A percentile compares a stretch with the other conserved stretches of the same genome.
phyloP scores from a whole-genome alignment of 2,113 vertebrate genomes.

The Phocoena sinus region DNA sequence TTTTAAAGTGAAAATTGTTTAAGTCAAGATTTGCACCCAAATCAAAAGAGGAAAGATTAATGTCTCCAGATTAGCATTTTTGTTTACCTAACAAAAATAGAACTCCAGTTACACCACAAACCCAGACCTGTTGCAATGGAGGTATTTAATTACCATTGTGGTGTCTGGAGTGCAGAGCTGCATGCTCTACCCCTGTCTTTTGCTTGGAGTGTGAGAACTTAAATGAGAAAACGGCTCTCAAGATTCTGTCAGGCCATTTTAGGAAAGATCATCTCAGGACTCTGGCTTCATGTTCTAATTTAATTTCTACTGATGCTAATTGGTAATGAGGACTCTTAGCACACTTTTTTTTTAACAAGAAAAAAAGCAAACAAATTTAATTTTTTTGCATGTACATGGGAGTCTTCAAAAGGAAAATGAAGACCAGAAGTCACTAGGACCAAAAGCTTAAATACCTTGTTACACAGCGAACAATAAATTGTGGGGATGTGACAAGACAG shows the following conservation, averaged over 20 bases:
- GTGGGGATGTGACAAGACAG: background rate
- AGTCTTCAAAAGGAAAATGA: background rate
- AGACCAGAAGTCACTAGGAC: background rate
- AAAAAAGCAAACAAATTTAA: background rate
- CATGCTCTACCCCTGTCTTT: rapidly evolving
- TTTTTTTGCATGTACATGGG: background rate
- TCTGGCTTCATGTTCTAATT: background rate
- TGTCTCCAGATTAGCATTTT: background rate
- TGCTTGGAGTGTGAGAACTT: background rate
- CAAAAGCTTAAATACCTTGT: background rate
- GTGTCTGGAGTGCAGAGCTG: background rate
- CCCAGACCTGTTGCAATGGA: no score
- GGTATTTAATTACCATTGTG: no score
- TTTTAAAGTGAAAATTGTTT: background rate
- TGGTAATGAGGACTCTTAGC: background rate
- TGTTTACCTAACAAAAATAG: background rate
- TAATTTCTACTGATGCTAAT: background rate
- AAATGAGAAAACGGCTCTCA: background rate
- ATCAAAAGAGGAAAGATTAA: background rate
- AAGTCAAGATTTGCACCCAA: background rate
- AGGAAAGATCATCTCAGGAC: background rate
- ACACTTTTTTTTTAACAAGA: background rate
- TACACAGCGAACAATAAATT: background rate
- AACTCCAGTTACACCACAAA: background rate
- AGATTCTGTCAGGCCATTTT: background rate